These are phyloP conservation scores for Spodoptera picta DNA, from an alignment of 2,888 invertebrate species.

Conservation along the genomic window DNA sequence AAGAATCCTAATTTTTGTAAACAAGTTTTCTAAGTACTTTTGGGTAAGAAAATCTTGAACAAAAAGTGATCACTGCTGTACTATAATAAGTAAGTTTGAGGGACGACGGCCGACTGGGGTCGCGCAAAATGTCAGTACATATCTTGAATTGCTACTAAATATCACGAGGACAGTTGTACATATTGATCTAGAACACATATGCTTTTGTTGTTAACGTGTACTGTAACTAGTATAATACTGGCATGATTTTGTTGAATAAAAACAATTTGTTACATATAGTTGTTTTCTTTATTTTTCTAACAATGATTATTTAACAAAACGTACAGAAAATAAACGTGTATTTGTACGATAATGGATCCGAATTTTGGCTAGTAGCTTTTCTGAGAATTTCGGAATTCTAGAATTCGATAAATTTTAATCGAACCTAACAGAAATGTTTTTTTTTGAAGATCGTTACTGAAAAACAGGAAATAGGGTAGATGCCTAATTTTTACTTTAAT, in stretches of 20 bases:
- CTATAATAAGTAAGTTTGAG: slow-evolving; percentile 8
- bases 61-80: slow-evolving; percentile 32
- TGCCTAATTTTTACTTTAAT: no score
- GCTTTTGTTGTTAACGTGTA: slow-evolving; percentile 79
- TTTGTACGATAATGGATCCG: no score
- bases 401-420: no score
- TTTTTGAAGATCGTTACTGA: no score
- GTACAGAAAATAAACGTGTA: no score
- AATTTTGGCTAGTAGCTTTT: no score
- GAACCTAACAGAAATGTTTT: no score
- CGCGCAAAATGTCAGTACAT: slow-evolving; percentile 43
- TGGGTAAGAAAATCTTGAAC: slow-evolving; percentile 29
- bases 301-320: no score
- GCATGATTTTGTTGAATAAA: slow-evolving; percentile 76
- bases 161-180: slow-evolving; percentile 69
- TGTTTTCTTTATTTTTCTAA: slow-evolving; percentile 38
- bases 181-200: slow-evolving; percentile 66
- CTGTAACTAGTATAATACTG: slow-evolving; percentile 72
- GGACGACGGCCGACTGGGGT: no score
- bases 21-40: slow-evolving; percentile 43
- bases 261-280: slow-evolving; percentile 67
- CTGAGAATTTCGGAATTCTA: no score
- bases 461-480: no score
- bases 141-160: slow-evolving; percentile 61
- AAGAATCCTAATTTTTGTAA: slow-evolving; percentile 46